These are phyloP conservation scores for Bufo gargarizans DNA, from an alignment of 2,113 vertebrate genomes.

Conservation along the genomic window DNA sequence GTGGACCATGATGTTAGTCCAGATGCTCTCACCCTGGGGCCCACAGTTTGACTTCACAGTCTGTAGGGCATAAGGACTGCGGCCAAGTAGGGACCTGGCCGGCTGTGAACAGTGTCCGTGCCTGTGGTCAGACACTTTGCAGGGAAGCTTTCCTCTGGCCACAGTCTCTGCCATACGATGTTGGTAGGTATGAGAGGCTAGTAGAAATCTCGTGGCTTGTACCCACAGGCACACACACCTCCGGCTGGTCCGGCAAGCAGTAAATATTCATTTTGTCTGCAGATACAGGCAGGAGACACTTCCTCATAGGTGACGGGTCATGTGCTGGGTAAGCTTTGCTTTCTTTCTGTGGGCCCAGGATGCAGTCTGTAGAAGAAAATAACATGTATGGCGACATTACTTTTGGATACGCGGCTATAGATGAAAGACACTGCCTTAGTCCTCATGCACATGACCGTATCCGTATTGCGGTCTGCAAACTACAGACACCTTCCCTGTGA, in stretches of 20 bases:
- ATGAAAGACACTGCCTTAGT: no score
- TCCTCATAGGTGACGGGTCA: background rate
- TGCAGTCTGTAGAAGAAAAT: constrained; percentile 68
- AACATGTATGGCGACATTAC: background rate
- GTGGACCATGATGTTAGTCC: background rate
- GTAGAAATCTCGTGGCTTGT: background rate
- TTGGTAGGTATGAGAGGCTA: background rate
- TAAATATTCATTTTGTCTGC: background rate
- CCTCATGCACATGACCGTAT: no score
- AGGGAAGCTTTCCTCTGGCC: constrained; percentile 1
- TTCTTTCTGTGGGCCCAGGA: constrained; percentile 74
- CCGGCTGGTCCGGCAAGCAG: background rate
- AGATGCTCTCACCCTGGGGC: background rate
- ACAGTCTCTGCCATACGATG: background rate
- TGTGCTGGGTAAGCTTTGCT: constrained; percentile 43
- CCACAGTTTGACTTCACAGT: background rate
- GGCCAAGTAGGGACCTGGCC: no score
- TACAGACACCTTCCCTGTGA: no score
- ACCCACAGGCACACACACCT: constrained; percentile 40
- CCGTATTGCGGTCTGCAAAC: no score
- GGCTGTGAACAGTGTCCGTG: background rate
- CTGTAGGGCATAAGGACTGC: background rate
- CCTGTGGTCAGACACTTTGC: background rate
- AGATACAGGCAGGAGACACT: background rate
- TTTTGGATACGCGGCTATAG: no score